Conservation (phyloP, 2,888 invertebrate genomes). For the Lithosia quadra region DNA sequence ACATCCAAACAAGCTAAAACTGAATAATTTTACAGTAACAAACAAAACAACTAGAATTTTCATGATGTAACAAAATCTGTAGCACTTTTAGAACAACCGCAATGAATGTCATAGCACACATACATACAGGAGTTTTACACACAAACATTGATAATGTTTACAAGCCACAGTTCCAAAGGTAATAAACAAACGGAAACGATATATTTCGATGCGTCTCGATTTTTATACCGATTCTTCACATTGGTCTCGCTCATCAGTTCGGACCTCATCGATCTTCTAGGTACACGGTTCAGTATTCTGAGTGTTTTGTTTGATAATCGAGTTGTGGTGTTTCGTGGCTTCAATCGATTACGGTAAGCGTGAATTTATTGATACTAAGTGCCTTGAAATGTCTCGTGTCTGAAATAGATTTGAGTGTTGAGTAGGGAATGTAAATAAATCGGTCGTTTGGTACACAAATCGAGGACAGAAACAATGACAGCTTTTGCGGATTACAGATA, state of each 20-base stretch:
- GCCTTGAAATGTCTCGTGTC: conserved; percentile 12
- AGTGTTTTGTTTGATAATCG: conserved; percentile 39
- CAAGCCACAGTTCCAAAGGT: conserved; percentile 65
- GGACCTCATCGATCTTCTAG: conserved; percentile 52
- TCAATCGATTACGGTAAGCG: conserved; percentile 28
- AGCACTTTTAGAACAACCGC: conserved; percentile 46
- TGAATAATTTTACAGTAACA: neutral
- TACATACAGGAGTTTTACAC: conserved; percentile 26
- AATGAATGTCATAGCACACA: conserved; percentile 47
- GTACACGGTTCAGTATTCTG: conserved; percentile 49
- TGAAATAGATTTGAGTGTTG: conserved; percentile 26
- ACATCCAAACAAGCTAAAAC: neutral
- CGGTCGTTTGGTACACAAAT: neutral
- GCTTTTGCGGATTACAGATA: neutral
- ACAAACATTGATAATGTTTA: conserved; percentile 59
- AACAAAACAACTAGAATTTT: conserved; percentile 11
- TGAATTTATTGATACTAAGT: conserved; percentile 19
- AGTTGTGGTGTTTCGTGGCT: conserved; percentile 30
- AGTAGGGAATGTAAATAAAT: neutral
- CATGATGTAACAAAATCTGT: conserved; percentile 21
- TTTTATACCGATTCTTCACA: conserved; percentile 64
- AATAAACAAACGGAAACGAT: conserved; percentile 72
- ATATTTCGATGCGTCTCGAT: conserved; percentile 71
- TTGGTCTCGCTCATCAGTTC: conserved; percentile 53
- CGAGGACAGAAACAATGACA: neutral